Conservation (phyloP, 1,140 invertebrate genomes). For the Sycobia sp. region DNA sequence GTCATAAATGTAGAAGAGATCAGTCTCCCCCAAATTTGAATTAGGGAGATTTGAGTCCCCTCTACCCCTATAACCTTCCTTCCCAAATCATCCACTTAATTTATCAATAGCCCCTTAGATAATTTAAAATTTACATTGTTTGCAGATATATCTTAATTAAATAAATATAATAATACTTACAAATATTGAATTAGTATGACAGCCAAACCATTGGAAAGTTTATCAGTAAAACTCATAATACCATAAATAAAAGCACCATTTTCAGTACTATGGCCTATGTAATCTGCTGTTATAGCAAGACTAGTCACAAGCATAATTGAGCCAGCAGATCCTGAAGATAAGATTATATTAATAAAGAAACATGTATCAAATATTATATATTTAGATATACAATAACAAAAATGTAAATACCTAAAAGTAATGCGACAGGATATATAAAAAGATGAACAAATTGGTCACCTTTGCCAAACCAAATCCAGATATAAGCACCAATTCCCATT, state of each 20-base stretch:
- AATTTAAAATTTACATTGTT: too few species aligned
- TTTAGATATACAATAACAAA: slow-evolving; percentile 21
- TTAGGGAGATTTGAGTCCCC: too few species aligned
- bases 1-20: too few species aligned
- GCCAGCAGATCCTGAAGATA: slow-evolving; percentile 72
- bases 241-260: slow-evolving; percentile 95
- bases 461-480: slow-evolving; percentile 72
- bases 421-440: slow-evolving; percentile 76
- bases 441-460: slow-evolving; percentile 66
- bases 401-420: slow-evolving; percentile 71
- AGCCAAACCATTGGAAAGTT: slow-evolving; percentile 85
- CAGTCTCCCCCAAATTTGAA: too few species aligned
- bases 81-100: too few species aligned
- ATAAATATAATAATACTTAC: slow-evolving; percentile 58
- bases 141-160: not conserved
- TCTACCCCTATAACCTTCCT: too few species aligned
- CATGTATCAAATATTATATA: not conserved
- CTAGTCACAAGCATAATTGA: slow-evolving; percentile 89
- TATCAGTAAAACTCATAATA: slow-evolving; percentile 95
- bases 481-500: slow-evolving; percentile 69
- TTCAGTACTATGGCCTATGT: slow-evolving; percentile 84
- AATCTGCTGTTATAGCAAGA: slow-evolving; percentile 85
- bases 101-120: too few species aligned
- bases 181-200: slow-evolving; percentile 79
- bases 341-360: not conserved